phyloP scores from a whole-genome alignment of 2,888 invertebrate species.

The Drosophila dives region DNA sequence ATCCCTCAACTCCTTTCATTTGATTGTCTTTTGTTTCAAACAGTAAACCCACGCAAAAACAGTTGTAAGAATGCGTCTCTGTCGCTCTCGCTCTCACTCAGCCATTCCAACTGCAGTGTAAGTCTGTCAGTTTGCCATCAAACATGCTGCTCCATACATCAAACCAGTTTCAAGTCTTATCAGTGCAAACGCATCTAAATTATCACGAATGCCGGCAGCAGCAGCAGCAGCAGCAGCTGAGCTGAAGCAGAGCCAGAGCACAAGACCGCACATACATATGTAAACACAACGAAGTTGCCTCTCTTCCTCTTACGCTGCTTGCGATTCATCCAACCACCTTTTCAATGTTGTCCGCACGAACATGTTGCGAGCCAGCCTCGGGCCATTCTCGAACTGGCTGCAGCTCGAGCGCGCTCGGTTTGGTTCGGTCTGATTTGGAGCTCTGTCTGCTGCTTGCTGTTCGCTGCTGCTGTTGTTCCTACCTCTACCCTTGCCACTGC shows the following conservation, averaged over 20 bases:
- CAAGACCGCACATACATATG: constrained; percentile 33
- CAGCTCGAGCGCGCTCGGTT: constrained; percentile 42
- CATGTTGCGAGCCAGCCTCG: constrained; percentile 63
- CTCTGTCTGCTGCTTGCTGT: constrained; percentile 21
- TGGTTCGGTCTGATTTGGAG: constrained; percentile 43
- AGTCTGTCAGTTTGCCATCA: constrained; percentile 48
- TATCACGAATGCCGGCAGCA: constrained; percentile 75
- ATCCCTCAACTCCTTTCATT: neutral
- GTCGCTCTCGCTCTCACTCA: constrained; percentile 8
- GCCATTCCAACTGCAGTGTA: constrained; percentile 53
- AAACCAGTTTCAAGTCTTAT: constrained; percentile 77
- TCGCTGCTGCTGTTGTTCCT: constrained; percentile 21
- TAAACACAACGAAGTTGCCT: constrained; percentile 70
- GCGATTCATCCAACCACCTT: constrained; percentile 10
- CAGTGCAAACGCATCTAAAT: constrained; percentile 71
- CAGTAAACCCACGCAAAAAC: constrained; percentile 34
- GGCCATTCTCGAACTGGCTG: constrained; percentile 45
- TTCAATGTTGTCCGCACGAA: constrained; percentile 51
- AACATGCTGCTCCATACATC: constrained; percentile 70
- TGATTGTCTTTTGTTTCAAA: constrained; percentile 37
- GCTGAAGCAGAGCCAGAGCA: constrained; percentile 16
- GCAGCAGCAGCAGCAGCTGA: constrained; percentile 30
- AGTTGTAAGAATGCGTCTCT: constrained; percentile 5
- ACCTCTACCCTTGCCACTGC: constrained; percentile 17
- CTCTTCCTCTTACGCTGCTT: constrained; percentile 20